Base-by-base conservation (phyloP, 2,113 vertebrate species). In the Hippolais icterina region DNA sequence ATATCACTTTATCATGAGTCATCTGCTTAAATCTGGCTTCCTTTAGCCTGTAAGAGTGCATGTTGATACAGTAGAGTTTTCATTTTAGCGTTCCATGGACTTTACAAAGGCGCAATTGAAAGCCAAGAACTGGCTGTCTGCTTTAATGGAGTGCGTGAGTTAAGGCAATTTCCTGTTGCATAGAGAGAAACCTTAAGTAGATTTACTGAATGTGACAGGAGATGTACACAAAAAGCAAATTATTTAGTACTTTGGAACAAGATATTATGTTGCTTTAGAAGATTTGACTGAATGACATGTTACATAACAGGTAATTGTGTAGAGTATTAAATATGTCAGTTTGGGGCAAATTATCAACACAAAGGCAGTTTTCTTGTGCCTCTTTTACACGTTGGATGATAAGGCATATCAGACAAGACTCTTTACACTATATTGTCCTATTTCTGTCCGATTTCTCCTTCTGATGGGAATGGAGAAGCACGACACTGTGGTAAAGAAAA, bases 101-200 rank as follows among this genome's bases (percentile, higher is more conserved):
- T 61, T 87, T 60, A 96, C 90, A 97, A 96, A 97, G 95, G 63
- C 87, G 75, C 92, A 46, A 96, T 97, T 97, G 71, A 97, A 83
- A 93, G 89, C 85, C 1, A 9, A 68, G 82, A 61, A 46, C 89
- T 88, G 93, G 47, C 81, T 94, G 91, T 60, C 79, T 96, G 53
- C 86, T 95, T 75, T 96, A 96, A 97, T 90, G 89, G 90, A 93
- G 95, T 68, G 79, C 29, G 5, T 94, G 92, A 88, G 93, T 96
- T 95, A 95, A 92, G 78, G 95, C 95, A 96, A 88, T 96, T 97
- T 97, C 96, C 95, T 97, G 87, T 95, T 91, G 82, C 74, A 89
- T 2, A 3, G 82, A 79, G 91, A 91, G 94, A 97, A 97, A 92
- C 89, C 77, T 92, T 90, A 96, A 97, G 96, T 91, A 95, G 95